These are phyloP conservation scores for Cyclargus thomasi DNA, from an alignment of 1,140 invertebrate genomes.

Conservation along the genomic window DNA sequence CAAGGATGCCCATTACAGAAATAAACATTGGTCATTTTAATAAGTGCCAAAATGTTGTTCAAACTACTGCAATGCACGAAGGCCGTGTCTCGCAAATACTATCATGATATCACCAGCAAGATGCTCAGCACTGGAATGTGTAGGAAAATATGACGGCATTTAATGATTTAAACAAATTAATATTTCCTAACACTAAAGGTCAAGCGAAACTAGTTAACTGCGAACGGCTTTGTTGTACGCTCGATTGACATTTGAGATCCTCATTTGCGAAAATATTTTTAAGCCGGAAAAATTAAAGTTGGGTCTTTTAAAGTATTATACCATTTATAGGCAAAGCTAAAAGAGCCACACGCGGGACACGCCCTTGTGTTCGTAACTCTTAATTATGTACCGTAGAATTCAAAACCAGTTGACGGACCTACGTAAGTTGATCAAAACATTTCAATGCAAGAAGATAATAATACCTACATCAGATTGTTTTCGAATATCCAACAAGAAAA, in stretches of 20 bases:
- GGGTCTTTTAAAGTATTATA: background rate
- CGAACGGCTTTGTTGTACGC: background rate
- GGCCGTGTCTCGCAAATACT: slow-evolving; percentile 1
- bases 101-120: slow-evolving; percentile 1
- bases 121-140: background rate
- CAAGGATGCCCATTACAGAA: background rate
- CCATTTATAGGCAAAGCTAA: background rate
- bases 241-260: background rate
- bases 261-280: background rate
- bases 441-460: too few species aligned
- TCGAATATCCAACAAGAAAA: too few species aligned
- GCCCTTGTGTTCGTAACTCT: background rate
- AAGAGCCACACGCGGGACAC: background rate
- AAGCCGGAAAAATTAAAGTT: background rate
- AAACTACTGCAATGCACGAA: background rate
- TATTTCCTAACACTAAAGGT: slow-evolving; percentile 13
- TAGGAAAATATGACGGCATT: slow-evolving; percentile 13
- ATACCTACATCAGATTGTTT: too few species aligned
- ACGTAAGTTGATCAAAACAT: too few species aligned
- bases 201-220: slow-evolving; percentile 13
- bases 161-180: slow-evolving; percentile 13
- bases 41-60: background rate
- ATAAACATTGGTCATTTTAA: background rate
- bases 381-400: too few species aligned
- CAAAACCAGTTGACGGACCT: too few species aligned